Evolutionary conservation across 2,113 vertebrate species (phyloP).

Genomic region (Potamarius usumacintae): DNA sequence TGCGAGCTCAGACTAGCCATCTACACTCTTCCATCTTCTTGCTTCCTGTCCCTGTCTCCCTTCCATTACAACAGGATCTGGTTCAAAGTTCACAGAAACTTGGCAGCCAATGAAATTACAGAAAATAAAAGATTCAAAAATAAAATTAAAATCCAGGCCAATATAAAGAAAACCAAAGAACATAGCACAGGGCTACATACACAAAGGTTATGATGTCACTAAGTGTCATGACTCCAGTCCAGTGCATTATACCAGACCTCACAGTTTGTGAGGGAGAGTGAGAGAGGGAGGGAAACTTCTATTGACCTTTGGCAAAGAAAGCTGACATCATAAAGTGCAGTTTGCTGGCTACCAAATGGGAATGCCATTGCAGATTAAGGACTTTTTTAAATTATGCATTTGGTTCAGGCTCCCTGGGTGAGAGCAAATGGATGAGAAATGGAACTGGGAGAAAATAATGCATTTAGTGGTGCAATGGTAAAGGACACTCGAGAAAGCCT

Average conservation of each 20-base stretch:
- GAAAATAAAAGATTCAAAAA: too few species aligned
- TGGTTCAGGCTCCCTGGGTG: conserved; percentile 72
- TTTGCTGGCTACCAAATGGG: conserved; percentile 73
- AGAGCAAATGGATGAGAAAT: conserved; percentile 61
- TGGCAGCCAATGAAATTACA: too few species aligned
- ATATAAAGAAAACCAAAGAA: too few species aligned
- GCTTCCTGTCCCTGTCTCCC: too few species aligned
- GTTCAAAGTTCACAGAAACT: too few species aligned
- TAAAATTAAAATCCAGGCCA: too few species aligned
- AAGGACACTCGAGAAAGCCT: conserved; percentile 56
- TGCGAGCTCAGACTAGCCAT: too few species aligned
- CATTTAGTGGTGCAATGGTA: conserved; percentile 59
- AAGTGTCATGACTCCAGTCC: conserved; percentile 62
- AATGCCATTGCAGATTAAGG: conserved; percentile 75
- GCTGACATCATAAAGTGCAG: conserved; percentile 77
- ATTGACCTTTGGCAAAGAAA: conserved; percentile 73
- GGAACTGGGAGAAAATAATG: conserved; percentile 61
- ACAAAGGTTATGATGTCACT: conserved; percentile 60
- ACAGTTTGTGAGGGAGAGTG: conserved; percentile 13
- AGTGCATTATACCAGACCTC: conserved; percentile 53
- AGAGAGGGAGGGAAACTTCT: conserved; percentile 56
- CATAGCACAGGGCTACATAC: too few species aligned
- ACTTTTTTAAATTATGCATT: conserved; percentile 76
- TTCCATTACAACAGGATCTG: too few species aligned
- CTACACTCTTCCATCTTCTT: too few species aligned